These are phyloP conservation scores for Cetoscarus ocellatus DNA, from an alignment of 2,797 vertebrate genomes.

Conservation along the genomic window DNA sequence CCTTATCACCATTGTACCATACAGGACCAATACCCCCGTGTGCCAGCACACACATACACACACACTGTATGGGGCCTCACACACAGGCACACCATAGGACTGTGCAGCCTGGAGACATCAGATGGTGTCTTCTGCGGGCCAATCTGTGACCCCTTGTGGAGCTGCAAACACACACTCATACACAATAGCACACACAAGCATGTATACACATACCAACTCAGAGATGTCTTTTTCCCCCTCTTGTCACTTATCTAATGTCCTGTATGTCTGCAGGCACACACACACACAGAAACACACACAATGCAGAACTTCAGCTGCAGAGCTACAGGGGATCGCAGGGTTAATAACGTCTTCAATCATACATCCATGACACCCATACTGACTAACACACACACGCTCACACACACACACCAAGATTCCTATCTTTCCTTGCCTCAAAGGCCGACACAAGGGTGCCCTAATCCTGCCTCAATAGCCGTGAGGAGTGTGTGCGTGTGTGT, in stretches of 20 bases:
- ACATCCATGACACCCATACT: slow-evolving; percentile 76
- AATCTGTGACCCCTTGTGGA: slow-evolving; percentile 68
- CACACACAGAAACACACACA: slow-evolving; percentile 8
- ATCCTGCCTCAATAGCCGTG: slow-evolving; percentile 81
- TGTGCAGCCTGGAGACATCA: slow-evolving; percentile 69
- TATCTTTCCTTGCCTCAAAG: slow-evolving; percentile 82
- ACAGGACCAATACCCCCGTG: slow-evolving; percentile 72
- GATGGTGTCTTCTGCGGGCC: slow-evolving; percentile 74
- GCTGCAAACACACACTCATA: slow-evolving; percentile 25
- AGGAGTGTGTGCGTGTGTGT: slow-evolving; percentile 36
- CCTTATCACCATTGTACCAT: slow-evolving; percentile 83
- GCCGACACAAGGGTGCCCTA: slow-evolving; percentile 82
- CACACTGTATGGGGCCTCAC: slow-evolving; percentile 35
- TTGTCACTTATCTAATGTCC: slow-evolving; percentile 58
- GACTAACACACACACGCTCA: slow-evolving; percentile 56
- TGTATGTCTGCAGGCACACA: slow-evolving; percentile 21
- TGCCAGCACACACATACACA: slow-evolving; percentile 39
- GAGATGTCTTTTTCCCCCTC: slow-evolving; percentile 29
- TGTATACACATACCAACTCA: slow-evolving; percentile 11
- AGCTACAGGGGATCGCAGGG: slow-evolving; percentile 70
- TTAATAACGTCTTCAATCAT: slow-evolving; percentile 87
- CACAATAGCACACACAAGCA: slow-evolving; percentile 9
- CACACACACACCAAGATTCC: slow-evolving; percentile 79
- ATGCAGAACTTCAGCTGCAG: slow-evolving; percentile 62
- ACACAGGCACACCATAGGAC: slow-evolving; percentile 47